Evolutionary conservation across 2,797 vertebrate species (phyloP), one percentile per base, ranked within the genome.

Genomic region (Falco rusticolus): DNA sequence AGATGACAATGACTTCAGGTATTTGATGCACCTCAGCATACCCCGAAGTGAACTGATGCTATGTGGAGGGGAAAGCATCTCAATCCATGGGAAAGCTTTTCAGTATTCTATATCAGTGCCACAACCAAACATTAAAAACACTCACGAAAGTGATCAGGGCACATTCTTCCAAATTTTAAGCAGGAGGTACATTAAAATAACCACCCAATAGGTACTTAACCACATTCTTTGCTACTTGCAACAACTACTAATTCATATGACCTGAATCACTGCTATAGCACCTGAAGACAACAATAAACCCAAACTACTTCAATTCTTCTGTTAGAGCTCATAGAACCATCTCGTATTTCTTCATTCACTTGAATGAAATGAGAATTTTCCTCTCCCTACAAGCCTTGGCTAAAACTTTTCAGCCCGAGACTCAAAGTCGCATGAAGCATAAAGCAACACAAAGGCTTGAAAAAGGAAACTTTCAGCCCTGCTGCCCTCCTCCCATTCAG

Each of bases 11-110:
- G 1, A 31, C 24, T 43, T 29, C 22, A n/a, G 39, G 31, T 37
- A 15, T 29, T 37, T 28, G 17, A 29, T 20, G 26, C 50, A 70
- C 22, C 51, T 41, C 68, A 69, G 43, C 31, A n/a, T 1, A 31
- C 5, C 50, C 64, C 37, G 16, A 50, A 56, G 28, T 18, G 21
- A 47, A 48, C 9, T 1, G 3, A 16, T 37, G 16, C 31, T 41
- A 33, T 0, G 0, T 9, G 48, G 47, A 84, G 50, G 37, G 53
- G 63, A 37, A 22, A 41, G 26, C 0, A 3, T 13, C 84, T 66
- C 60, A n/a, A 56, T 41, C 74, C 61, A 17, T 1, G 1, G 5
- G 11, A 22, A 69, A 80, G 39, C 39, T 66, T 33, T 31, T 28
- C 17, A 12, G 28, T 43, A 60, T 70, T 56, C 37, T 51, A 1